A percentile compares a stretch with the other conserved stretches of the same genome.
Conservation (phyloP, 2,797 vertebrate genomes). For the Lithobates sylvaticus region DNA sequence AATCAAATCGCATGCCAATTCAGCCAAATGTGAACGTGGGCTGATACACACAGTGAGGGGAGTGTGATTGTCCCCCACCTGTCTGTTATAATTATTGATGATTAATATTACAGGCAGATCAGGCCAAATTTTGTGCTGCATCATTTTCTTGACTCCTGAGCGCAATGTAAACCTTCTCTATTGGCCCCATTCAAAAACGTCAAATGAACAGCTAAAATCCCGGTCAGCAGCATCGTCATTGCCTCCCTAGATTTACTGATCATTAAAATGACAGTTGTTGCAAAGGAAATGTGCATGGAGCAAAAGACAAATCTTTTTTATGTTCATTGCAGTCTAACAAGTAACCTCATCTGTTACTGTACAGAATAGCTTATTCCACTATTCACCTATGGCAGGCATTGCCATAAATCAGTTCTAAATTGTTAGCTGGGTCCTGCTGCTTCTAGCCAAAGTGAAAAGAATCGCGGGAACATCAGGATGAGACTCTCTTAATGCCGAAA, state of each 20-base stretch:
- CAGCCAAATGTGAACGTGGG: too few species aligned
- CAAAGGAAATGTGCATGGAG: constrained; percentile 9
- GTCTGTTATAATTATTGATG: too few species aligned
- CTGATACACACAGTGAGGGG: too few species aligned
- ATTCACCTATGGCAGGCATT: constrained; percentile 8
- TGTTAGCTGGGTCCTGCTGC: neutral
- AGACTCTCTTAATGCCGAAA: neutral
- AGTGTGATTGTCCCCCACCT: too few species aligned
- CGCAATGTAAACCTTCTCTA: neutral
- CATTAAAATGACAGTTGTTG: constrained; percentile 36
- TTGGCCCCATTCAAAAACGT: neutral
- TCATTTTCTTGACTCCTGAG: neutral
- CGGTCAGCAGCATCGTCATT: neutral
- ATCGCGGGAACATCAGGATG: neutral
- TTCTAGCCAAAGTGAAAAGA: neutral
- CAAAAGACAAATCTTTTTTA: constrained; percentile 43
- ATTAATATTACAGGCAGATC: too few species aligned
- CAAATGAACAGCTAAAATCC: neutral
- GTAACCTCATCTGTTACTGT: constrained; percentile 26
- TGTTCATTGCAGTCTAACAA: constrained; percentile 42
- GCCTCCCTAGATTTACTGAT: constrained; percentile 15
- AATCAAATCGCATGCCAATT: too few species aligned
- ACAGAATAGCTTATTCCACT: constrained; percentile 16
- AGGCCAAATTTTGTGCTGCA: neutral
- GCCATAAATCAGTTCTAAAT: constrained; percentile 18